Evolutionary conservation across 1,140 invertebrate genomes (phyloP).

Genomic region (Leptestheria dahalacensis): DNA sequence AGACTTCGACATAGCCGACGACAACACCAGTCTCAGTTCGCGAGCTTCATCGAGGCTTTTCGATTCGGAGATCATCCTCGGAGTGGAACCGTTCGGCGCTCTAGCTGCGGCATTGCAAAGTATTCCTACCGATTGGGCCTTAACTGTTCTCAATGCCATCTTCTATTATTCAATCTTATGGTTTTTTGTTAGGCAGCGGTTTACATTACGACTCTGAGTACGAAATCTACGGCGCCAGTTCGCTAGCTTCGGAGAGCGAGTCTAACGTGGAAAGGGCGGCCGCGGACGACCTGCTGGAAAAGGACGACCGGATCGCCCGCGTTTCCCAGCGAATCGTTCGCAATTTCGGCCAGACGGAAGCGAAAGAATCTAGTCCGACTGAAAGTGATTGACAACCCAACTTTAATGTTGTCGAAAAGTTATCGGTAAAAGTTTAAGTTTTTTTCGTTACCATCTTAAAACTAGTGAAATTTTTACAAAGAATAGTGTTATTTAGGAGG

Average conservation of each 20-base stretch:
- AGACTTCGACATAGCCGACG: slow-evolving; percentile 45
- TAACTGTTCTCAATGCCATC: neutral
- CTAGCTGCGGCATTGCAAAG: neutral
- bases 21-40: slow-evolving; percentile 49
- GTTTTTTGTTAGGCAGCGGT: neutral
- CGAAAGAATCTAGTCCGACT: neutral
- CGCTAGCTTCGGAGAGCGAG: neutral
- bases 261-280: slow-evolving; percentile 18
- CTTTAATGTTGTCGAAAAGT: too few species aligned
- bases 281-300: slow-evolving; percentile 49
- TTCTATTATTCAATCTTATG: neutral
- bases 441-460: too few species aligned
- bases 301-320: slow-evolving; percentile 41
- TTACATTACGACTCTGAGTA: slow-evolving; percentile 72
- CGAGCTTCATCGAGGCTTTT: slow-evolving; percentile 58
- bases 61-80: slow-evolving; percentile 55
- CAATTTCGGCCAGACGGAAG: slow-evolving; percentile 43
- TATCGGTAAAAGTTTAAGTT: too few species aligned
- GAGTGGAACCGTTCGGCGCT: slow-evolving; percentile 44
- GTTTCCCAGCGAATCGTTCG: slow-evolving; percentile 55
- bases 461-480: too few species aligned
- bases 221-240: slow-evolving; percentile 33
- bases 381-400: neutral
- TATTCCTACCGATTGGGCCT: neutral
- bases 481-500: too few species aligned